Base-by-base conservation (phyloP, 2,113 vertebrate species). In the Python bivittatus region DNA sequence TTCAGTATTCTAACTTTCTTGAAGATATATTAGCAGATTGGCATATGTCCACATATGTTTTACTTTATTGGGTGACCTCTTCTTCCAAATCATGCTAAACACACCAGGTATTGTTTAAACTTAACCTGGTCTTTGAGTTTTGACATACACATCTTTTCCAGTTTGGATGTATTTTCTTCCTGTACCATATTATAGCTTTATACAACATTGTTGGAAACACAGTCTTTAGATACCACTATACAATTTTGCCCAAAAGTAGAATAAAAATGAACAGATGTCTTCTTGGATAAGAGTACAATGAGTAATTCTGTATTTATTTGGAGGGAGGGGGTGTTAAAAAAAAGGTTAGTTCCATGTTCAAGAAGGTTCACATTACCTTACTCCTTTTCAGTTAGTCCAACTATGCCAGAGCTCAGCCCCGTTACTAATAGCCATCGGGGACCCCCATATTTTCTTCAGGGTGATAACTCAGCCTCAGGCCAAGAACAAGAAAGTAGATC, bases 211-310 rank as follows among this genome's bases (percentile, higher is more conserved):
- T 33, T 89, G 86, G 88, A 94, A 92, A 89, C 5, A 12, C 85
- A 94, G 60, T 27, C 60, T 68, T 79, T 54, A 25, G 64, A 86
- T 88, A 88, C 83, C 13, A 87, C 61, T 91, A 88, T 33, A 72
- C 0, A 83, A 11, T 72, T 92, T 91, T 90, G 4, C n/a, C 84
- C 91, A 84, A 85, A 84, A 68, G 92, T 12, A 10, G 57, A 88
- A 79, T 17, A 87, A 85, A 86, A 89, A 92, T 84, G 11, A 93
- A 84, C n/a, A 91, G 88, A 23, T 58, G 52, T 7, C 89, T 93
- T 88, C 60, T 6, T 1, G 3, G 0, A 0, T 52, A 58, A 13
- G 13, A 27, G 0, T 88, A 15, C 44, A 42, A 68, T 83, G 9
- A 91, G 90, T 86, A 91, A 91, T 79, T 72, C 48, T 48, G 48